These are phyloP conservation scores for Brachionus koreanus DNA, from an alignment of 1,140 invertebrate species.

Conservation along the genomic window DNA sequence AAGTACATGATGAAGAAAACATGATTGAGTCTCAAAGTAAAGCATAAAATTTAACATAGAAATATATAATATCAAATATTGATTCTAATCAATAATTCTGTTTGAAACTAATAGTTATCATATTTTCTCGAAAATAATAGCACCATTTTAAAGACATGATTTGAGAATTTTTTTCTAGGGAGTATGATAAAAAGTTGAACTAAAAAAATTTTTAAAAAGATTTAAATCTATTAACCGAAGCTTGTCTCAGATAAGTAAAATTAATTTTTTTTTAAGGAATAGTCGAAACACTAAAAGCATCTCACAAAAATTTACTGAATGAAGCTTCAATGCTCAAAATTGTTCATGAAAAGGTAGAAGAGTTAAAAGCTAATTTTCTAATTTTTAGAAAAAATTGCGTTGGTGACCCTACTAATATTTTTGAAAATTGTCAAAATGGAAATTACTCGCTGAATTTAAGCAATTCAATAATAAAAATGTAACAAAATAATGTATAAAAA, in stretches of 20 bases:
- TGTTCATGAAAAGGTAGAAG: constrained; percentile 28
- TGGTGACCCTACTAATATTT: constrained; percentile 30
- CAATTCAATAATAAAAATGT: background rate
- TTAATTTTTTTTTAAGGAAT: constrained; percentile 12
- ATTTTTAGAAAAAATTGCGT: background rate
- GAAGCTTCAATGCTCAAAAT: constrained; percentile 24
- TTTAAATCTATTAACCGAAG: too few species aligned
- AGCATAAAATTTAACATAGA: too few species aligned
- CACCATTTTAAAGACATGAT: too few species aligned
- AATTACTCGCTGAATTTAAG: background rate
- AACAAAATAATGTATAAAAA: background rate
- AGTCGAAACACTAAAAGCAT: constrained; percentile 2
- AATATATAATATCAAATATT: too few species aligned
- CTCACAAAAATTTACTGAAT: constrained; percentile 34
- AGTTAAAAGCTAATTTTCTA: constrained; percentile 11
- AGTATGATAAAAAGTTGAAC: too few species aligned
- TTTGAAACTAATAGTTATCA: too few species aligned
- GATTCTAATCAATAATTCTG: too few species aligned
- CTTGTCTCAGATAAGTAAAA: background rate
- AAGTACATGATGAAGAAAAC: constrained; percentile 6
- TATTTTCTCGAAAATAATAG: too few species aligned
- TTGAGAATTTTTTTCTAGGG: too few species aligned
- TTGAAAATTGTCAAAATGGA: constrained; percentile 27
- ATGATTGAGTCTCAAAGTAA: constrained; percentile 27
- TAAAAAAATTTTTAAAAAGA: too few species aligned